phyloP scores from a whole-genome alignment of 2,888 invertebrate species.

The Apamea epomidion region DNA sequence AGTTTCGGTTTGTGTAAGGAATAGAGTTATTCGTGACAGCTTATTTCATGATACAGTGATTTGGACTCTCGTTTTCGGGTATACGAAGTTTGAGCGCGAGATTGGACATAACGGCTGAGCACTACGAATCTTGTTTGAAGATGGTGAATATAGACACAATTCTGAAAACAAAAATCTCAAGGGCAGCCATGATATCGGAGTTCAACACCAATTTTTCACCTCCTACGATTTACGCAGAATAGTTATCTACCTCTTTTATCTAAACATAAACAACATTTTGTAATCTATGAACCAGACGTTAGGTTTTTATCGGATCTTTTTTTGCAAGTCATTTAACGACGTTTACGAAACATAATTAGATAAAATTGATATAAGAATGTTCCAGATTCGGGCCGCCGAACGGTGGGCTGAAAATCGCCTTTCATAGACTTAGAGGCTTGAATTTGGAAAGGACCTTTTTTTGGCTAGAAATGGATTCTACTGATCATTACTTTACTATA shows the following conservation, averaged over 20 bases:
- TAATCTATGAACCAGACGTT: neutral
- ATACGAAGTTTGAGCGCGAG: neutral
- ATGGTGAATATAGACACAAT: neutral
- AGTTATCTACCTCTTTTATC: neutral
- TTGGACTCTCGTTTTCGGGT: neutral
- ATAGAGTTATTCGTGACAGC: neutral
- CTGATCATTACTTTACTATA: too few relatives aligned
- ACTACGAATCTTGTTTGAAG: neutral
- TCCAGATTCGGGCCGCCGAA: neutral
- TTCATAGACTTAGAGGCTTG: too few relatives aligned
- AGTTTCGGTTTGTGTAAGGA: neutral
- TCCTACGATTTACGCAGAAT: neutral
- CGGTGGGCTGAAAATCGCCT: too few relatives aligned
- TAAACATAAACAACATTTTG: neutral
- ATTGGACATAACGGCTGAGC: neutral
- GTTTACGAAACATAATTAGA: neutral
- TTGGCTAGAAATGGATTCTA: too few relatives aligned
- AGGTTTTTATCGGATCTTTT: neutral
- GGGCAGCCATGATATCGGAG: neutral
- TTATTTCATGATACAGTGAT: neutral
- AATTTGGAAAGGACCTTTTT: too few relatives aligned
- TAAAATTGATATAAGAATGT: conserved; percentile 2
- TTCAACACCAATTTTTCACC: neutral
- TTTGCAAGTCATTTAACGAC: conserved; percentile 12
- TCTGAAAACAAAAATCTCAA: neutral